A percentile compares a stretch with the other conserved stretches of the same genome.
Conservation (phyloP, 35 echinoderm and acorn worm genomes). For the Acanthaster planci region DNA sequence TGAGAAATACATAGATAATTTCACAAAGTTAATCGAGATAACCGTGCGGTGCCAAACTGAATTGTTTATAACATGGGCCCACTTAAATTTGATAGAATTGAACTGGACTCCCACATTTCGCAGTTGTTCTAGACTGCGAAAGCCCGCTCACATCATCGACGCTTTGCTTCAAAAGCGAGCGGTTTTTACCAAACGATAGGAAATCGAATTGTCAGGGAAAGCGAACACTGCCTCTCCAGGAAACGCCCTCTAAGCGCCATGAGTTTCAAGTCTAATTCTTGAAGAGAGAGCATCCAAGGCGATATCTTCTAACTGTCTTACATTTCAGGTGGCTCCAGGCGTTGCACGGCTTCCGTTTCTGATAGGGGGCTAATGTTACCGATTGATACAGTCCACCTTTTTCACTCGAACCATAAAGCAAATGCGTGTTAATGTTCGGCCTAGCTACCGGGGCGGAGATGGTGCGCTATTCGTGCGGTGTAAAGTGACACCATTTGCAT, state of each 20-base stretch:
- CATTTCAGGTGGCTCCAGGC: background rate
- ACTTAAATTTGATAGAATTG: no score
- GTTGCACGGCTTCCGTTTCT: background rate
- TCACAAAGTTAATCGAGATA: no score
- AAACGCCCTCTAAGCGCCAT: constrained; percentile 22
- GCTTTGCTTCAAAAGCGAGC: background rate
- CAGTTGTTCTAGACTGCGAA: no score
- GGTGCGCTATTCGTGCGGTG: background rate
- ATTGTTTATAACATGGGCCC: no score
- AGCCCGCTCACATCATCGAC: no score
- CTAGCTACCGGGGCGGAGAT: background rate
- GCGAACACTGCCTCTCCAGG: background rate
- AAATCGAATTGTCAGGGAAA: constrained; percentile 25
- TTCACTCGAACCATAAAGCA: background rate
- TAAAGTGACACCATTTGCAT: no score
- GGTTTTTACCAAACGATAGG: constrained; percentile 24
- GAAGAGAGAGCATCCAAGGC: background rate
- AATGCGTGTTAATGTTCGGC: background rate
- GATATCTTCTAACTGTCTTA: constrained; percentile 14
- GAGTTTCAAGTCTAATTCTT: background rate
- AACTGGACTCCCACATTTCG: no score
- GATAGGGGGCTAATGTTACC: constrained; percentile 5
- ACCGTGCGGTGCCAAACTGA: no score
- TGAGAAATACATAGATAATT: no score
- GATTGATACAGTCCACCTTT: constrained; percentile 23